Evolutionary conservation across 1,140 invertebrate species (phyloP).

Genomic region (Drosophila subobscura): DNA sequence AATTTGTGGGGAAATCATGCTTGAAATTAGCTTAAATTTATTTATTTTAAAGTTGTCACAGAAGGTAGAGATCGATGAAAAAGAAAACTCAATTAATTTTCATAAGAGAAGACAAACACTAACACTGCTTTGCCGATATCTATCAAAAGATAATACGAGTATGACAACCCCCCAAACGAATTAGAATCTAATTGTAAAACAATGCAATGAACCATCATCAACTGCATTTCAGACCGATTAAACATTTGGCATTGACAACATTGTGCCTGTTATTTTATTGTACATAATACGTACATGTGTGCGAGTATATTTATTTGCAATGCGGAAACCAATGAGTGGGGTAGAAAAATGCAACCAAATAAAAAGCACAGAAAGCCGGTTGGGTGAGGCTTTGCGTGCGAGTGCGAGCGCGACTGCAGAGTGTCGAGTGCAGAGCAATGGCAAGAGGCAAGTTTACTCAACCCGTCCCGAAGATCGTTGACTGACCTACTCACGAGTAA

Average conservation of each 20-base stretch:
- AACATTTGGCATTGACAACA: constrained; percentile 67
- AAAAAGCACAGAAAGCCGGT: constrained; percentile 69
- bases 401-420: not conserved
- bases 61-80: too few species aligned
- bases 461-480: constrained; percentile 66
- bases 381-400: constrained; percentile 10
- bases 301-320: constrained; percentile 42
- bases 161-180: too few species aligned
- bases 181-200: not conserved
- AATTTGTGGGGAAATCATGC: too few species aligned
- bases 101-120: too few species aligned
- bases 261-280: constrained; percentile 18
- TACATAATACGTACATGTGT: not conserved
- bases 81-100: too few species aligned
- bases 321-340: constrained; percentile 56
- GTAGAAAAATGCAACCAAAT: constrained; percentile 25
- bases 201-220: constrained; percentile 4
- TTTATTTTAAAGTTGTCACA: too few species aligned
- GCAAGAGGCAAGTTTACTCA: constrained; percentile 61
- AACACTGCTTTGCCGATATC: too few species aligned
- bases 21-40: too few species aligned
- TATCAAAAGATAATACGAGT: too few species aligned
- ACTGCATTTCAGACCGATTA: constrained; percentile 1
- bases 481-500: constrained; percentile 69
- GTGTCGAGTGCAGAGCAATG: constrained; percentile 1